Evolutionary conservation across 2,888 invertebrate species (phyloP).

Genomic region (Cephus sareptanus): DNA sequence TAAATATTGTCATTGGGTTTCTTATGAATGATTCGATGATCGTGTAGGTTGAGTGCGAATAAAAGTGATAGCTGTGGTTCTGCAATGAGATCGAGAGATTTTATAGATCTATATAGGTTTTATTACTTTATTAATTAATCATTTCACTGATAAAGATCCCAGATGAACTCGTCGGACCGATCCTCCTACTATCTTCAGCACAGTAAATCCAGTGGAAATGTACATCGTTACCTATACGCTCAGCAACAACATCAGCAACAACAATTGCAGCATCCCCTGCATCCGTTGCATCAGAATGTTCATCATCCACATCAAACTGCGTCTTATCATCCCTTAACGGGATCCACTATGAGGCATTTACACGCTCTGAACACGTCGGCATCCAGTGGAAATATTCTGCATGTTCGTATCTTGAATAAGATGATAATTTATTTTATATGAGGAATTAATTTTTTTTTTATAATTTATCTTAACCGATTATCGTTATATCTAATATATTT

Average conservation of each 20-base stretch:
- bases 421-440: background rate
- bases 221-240: constrained; percentile 64
- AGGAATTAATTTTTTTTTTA: background rate
- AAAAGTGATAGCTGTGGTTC: background rate
- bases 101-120: background rate
- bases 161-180: constrained; percentile 53
- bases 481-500: background rate
- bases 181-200: constrained; percentile 69
- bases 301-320: constrained; percentile 44
- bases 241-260: constrained; percentile 71
- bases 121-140: background rate
- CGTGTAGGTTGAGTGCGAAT: background rate
- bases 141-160: constrained; percentile 47
- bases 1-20: constrained; percentile 37
- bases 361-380: constrained; percentile 67
- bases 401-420: constrained; percentile 55
- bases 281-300: constrained; percentile 65
- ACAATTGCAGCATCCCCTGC: constrained; percentile 68
- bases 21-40: background rate
- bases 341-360: constrained; percentile 44
- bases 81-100: background rate
- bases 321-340: constrained; percentile 39
- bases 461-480: background rate
- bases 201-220: constrained; percentile 79
- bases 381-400: constrained; percentile 74